These are phyloP conservation scores for Globodera ellingtonae DNA, from an alignment of 1,140 invertebrate genomes.

Conservation along the genomic window DNA sequence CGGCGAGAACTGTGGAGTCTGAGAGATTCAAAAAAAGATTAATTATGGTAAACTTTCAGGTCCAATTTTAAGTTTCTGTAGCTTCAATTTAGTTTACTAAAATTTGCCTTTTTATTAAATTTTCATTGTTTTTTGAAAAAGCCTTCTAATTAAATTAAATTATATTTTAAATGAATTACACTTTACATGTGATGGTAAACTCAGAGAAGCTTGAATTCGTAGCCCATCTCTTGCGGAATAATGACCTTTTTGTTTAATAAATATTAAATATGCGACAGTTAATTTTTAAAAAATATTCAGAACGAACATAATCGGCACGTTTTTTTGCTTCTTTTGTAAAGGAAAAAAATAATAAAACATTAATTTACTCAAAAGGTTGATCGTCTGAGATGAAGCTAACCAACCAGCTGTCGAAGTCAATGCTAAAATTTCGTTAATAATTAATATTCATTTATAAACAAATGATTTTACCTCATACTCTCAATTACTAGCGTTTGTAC, in stretches of 20 bases:
- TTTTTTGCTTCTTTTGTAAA: slow-evolving; percentile 55
- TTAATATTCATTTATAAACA: background rate
- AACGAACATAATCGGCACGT: slow-evolving; percentile 49
- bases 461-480: slow-evolving; percentile 34
- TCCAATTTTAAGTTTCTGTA: background rate
- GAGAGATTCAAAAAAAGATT: background rate
- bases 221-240: slow-evolving; percentile 61
- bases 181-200: slow-evolving; percentile 54
- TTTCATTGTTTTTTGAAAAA: too few relatives aligned
- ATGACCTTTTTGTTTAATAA: too few relatives aligned
- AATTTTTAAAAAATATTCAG: too few relatives aligned
- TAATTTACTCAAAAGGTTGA: slow-evolving; percentile 57
- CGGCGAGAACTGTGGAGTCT: slow-evolving; percentile 35
- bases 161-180: background rate
- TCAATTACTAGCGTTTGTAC: slow-evolving; percentile 49
- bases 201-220: slow-evolving; percentile 61
- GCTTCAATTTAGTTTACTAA: too few relatives aligned
- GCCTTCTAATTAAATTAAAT: too few relatives aligned
- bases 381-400: slow-evolving; percentile 62
- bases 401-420: slow-evolving; percentile 62
- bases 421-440: background rate
- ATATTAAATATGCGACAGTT: too few relatives aligned
- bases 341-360: slow-evolving; percentile 12
- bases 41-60: slow-evolving; percentile 18
- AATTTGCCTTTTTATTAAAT: too few relatives aligned